phyloP scores from a whole-genome alignment of 2,888 invertebrate genomes.

The Neocrepidodera transversa region DNA sequence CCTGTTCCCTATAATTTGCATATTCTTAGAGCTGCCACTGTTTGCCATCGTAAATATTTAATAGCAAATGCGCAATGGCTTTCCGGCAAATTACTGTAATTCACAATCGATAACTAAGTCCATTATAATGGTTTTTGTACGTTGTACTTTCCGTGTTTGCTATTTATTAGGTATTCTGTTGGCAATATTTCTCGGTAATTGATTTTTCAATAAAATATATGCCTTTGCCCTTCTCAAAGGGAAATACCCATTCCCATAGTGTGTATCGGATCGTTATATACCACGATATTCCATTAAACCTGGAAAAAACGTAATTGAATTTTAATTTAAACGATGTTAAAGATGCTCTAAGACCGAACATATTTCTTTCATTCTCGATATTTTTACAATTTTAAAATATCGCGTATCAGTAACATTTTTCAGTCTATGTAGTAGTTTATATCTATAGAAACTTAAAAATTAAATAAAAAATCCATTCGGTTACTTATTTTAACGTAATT shows the following conservation, averaged over 20 bases:
- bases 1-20: slow-evolving; percentile 16
- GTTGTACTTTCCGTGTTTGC: slow-evolving; percentile 49
- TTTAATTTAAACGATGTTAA: slow-evolving; percentile 21
- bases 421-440: too few relatives aligned
- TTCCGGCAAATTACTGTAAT: slow-evolving; percentile 54
- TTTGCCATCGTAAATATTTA: slow-evolving; percentile 49
- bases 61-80: slow-evolving; percentile 54
- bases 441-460: too few relatives aligned
- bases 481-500: too few relatives aligned
- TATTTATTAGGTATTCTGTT: slow-evolving; percentile 52
- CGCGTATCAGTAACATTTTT: too few relatives aligned
- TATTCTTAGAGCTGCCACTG: slow-evolving; percentile 26
- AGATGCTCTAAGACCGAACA: too few relatives aligned
- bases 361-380: too few relatives aligned
- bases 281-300: slow-evolving; percentile 30
- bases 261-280: slow-evolving; percentile 13
- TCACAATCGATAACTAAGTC: slow-evolving; percentile 50
- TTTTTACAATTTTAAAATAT: too few relatives aligned
- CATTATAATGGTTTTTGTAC: slow-evolving; percentile 36
- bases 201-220: slow-evolving; percentile 52
- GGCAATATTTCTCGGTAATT: slow-evolving; percentile 51
- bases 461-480: too few relatives aligned
- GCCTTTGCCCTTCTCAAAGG: slow-evolving; percentile 29
- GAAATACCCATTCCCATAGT: slow-evolving; percentile 36
- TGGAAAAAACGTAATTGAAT: slow-evolving; percentile 32